Percentiles rank a stretch among this genome's conserved stretches.
phyloP scores from a whole-genome alignment of 2,888 invertebrate genomes.

The Harpagoxenus sublaevis region DNA sequence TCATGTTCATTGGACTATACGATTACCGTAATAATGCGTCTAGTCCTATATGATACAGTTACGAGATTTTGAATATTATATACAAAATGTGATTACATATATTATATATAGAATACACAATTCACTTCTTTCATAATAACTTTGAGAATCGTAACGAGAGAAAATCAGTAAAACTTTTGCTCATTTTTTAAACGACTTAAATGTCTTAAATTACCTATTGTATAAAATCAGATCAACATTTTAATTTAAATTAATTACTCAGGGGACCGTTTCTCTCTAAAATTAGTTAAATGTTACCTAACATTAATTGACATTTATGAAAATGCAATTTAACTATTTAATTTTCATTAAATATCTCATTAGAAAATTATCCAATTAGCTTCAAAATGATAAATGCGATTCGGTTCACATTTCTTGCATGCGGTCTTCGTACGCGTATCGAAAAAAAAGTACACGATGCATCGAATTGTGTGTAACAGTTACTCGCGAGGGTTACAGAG shows the following conservation, averaged over 20 bases:
- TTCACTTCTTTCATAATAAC: background rate
- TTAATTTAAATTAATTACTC: slow-evolving; percentile 2
- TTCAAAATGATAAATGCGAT: slow-evolving; percentile 15
- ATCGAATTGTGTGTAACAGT: slow-evolving; percentile 11
- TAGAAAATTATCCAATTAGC: background rate
- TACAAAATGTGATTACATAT: background rate
- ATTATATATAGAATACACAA: background rate
- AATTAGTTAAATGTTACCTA: background rate
- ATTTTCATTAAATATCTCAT: slow-evolving; percentile 16
- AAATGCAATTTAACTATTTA: background rate
- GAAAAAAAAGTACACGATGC: background rate
- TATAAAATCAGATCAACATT: background rate
- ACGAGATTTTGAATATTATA: background rate
- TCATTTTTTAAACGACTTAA: background rate
- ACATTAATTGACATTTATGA: slow-evolving; percentile 35
- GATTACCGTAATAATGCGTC: slow-evolving; percentile 20
- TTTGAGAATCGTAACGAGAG: background rate
- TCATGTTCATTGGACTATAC: slow-evolving; percentile 32
- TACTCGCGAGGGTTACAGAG: background rate
- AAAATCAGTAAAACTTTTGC: background rate
- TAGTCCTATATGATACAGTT: background rate
- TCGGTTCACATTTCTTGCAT: background rate
- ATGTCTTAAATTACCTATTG: background rate
- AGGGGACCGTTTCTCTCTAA: background rate
- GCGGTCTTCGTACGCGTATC: background rate